Evolutionary conservation across 37 sponge, comb jelly and placozoan species (phyloP).

Genomic region (Oopsacas minuta): DNA sequence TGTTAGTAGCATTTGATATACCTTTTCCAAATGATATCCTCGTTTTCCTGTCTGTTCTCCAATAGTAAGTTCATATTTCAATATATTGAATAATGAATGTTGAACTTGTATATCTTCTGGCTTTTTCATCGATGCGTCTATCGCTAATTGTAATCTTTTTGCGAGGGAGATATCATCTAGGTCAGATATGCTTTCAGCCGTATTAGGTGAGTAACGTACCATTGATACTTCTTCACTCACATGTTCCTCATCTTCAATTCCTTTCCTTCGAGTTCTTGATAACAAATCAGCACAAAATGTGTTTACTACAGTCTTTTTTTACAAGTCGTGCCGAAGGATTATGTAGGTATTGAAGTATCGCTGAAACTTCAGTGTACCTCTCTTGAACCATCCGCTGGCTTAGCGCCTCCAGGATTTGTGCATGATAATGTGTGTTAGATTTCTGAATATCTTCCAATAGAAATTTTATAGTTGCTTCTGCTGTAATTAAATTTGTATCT

Average conservation of each 20-base stretch:
- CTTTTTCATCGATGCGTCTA: not conserved
- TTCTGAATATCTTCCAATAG: slow-evolving; percentile 3
- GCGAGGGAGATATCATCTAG: not conserved
- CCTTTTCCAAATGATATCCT: too few relatives aligned
- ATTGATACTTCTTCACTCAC: not conserved
- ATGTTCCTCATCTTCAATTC: not conserved
- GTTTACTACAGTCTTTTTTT: not conserved
- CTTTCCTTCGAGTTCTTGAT: not conserved
- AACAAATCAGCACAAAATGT: not conserved
- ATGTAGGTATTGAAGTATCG: slow-evolving; percentile 1
- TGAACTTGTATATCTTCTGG: too few relatives aligned
- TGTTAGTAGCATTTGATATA: too few relatives aligned
- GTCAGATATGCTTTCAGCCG: not conserved
- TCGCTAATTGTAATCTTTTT: not conserved
- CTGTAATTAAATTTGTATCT: slow-evolving; percentile 16
- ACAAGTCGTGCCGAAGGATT: not conserved
- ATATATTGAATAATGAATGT: too few relatives aligned
- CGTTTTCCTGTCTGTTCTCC: too few relatives aligned
- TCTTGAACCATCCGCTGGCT: not conserved
- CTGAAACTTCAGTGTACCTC: not conserved
- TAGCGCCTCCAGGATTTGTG: not conserved
- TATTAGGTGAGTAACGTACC: not conserved
- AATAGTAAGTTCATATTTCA: too few relatives aligned
- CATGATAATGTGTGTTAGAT: not conserved
- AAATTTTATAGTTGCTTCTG: slow-evolving; percentile 1